Percentiles rank a stretch among this genome's conserved stretches.
Conservation (phyloP, 2,797 vertebrate genomes). For the Trachurus trachurus region DNA sequence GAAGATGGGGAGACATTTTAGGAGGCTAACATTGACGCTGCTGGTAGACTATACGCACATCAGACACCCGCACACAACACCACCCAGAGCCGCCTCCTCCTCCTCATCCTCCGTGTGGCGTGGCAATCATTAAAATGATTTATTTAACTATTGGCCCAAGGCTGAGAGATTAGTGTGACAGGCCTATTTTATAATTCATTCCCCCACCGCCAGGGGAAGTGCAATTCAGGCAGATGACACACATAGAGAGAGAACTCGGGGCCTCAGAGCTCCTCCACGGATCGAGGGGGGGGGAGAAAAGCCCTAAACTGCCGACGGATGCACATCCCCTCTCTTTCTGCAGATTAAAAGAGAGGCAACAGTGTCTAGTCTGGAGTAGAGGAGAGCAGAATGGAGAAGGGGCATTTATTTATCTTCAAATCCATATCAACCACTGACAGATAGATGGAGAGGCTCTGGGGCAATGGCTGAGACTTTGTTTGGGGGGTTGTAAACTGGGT, state of each 20-base stretch:
- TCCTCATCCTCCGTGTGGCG: slow-evolving; percentile 64
- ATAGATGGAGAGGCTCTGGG: slow-evolving; percentile 54
- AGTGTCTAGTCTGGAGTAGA: slow-evolving; percentile 69
- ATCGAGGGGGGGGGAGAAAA: slow-evolving; percentile 44
- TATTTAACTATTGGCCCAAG: slow-evolving; percentile 85
- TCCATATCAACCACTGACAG: slow-evolving; percentile 76
- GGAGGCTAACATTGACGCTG: slow-evolving; percentile 52
- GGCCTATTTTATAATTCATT: slow-evolving; percentile 87
- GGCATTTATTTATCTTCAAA: slow-evolving; percentile 79
- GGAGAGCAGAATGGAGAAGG: slow-evolving; percentile 61
- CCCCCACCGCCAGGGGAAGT: slow-evolving; percentile 80
- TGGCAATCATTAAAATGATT: slow-evolving; percentile 86
- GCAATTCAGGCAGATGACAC: slow-evolving; percentile 80
- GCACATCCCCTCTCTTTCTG: slow-evolving; percentile 75
- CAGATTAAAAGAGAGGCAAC: slow-evolving; percentile 78
- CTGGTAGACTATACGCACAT: slow-evolving; percentile 64
- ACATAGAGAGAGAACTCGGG: slow-evolving; percentile 73
- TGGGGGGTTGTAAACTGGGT: slow-evolving; percentile 55
- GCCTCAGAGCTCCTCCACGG: slow-evolving; percentile 62
- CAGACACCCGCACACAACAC: slow-evolving; percentile 67
- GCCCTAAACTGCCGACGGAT: slow-evolving; percentile 74
- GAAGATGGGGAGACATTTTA: slow-evolving; percentile 57
- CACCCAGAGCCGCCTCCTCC: slow-evolving; percentile 72
- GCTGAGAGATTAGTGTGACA: slow-evolving; percentile 87
- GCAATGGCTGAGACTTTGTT: slow-evolving; percentile 58